Base-by-base conservation (phyloP, 2,888 invertebrate genomes). In the Geotrupes spiniger region DNA sequence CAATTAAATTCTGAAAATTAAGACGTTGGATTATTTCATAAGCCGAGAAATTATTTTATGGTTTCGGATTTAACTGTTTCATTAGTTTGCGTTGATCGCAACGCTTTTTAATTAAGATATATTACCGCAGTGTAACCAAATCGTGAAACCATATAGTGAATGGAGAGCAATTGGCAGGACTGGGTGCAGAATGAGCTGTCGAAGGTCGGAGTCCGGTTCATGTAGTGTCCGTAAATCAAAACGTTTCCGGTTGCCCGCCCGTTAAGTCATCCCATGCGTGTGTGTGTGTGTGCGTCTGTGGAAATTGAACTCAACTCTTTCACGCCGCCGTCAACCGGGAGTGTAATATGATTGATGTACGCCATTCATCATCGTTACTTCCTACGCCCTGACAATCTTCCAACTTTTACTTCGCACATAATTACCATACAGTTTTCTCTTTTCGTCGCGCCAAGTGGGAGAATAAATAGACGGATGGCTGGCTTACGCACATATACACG, bases 351-450 rank as follows among this genome's bases (percentile, higher is more conserved):
- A 74, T 72, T 72, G 73, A 73, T 74, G 72, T 59, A 55, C 56
- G 60, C 68, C 65, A 73, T 74, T 71, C 66, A 74, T 74, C 73
- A 71, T 73, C 71, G 69, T 70, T 70, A 69, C 63, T 66, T 66
- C 65, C 63, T 63, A 63, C 62, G 63, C 55, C 56, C 60, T 68
- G 68, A 70, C 70, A 64, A 62, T 64, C 61, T 63, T 64, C 64
- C 63, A 68, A 68, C 67, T 68, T 66, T 69, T 68, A 64, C 65
- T 67, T 63, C 61, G 63, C 63, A 64, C 60, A 58, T 68, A 67
- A 67, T 66, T 66, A 66, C 65, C 48, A 17, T 17, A 31, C 44
- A 47, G 47, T 48, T 49, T 53, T 45, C 54, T 51, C 48, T 38
- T 21, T 21, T 21, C 21, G 21, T 21, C 12, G 33, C 33, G 2